Percentiles rank a stretch among this genome's conserved stretches.
These are phyloP conservation scores for Apostichopus leukothele DNA, from an alignment of 53 echinoderm and acorn worm species.

Conservation along the genomic window DNA sequence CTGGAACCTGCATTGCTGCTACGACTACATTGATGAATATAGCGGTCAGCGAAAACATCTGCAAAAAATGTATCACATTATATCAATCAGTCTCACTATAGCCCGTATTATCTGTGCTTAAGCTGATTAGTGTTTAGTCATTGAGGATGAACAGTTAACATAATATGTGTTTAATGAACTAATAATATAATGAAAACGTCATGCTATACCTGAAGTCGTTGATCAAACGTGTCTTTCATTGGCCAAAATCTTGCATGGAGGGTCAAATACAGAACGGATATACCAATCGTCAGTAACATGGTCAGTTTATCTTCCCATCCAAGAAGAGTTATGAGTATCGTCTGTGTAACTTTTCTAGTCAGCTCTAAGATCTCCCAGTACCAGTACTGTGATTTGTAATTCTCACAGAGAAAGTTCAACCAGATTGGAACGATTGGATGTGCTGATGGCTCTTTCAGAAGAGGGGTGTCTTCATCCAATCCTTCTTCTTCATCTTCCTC, in stretches of 20 bases:
- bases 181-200: no score
- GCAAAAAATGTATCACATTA: not conserved
- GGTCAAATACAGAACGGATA: slow-evolving; percentile 55
- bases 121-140: no score
- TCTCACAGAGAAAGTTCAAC: slow-evolving; percentile 15
- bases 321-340: not conserved
- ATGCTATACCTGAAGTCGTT: not conserved
- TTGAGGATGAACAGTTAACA: no score
- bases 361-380: slow-evolving; percentile 40
- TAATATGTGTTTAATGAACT: no score
- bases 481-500: not conserved
- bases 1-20: slow-evolving; percentile 35
- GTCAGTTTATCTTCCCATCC: slow-evolving; percentile 48
- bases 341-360: slow-evolving; percentile 4
- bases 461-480: not conserved
- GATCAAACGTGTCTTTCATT: slow-evolving; percentile 49
- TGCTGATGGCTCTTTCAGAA: not conserved
- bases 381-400: slow-evolving; percentile 18
- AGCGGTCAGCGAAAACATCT: slow-evolving; percentile 35
- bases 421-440: slow-evolving; percentile 5
- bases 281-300: slow-evolving; percentile 47
- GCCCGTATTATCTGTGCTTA: no score
- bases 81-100: no score
- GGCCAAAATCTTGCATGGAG: slow-evolving; percentile 58
- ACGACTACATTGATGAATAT: slow-evolving; percentile 31